Base-by-base conservation (phyloP, 2,797 vertebrate genomes). In the Pipistrellus pipistrellus region DNA sequence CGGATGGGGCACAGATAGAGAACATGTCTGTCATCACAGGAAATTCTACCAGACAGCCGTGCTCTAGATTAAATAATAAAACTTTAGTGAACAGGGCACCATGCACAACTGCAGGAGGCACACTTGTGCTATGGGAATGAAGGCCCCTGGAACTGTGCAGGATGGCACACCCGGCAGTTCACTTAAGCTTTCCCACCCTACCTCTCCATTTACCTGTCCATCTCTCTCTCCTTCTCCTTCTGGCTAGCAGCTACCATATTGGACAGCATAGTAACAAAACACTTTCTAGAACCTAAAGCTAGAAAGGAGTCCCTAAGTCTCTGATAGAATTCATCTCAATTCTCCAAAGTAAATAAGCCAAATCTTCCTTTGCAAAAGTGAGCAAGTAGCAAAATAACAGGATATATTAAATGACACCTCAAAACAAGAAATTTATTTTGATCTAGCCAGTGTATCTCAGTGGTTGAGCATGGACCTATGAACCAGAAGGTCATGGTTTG, bases 341-440 rank as follows among this genome's bases (percentile, higher is more conserved):
- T 88, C 75, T 66, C 73, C 87, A 77, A 51, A 82, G 8, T 12
- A 91, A 15, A 41, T 1, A 66, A 85, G 30, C 57, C n/a, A 83
- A 68, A 84, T 46, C 9, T 81, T 53, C 27, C 6, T 92, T 44
- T 71, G 18, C 11, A 84, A 73, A 27, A 85, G 11, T 75, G 17
- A 69, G 10, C 51, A 71, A 48, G 17, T 55, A 20, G 20, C 32
- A 66, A 80, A 94, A 62, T 23, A 82, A 85, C 21, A n/a, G 41
- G 15, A 38, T 30, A 21, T 68, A 38, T 84, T 88, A 92, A 96
- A 69, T 78, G 20, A 71, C 41, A 71, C 38, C 44, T 90, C 68
- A 69, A 78, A 86, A 73, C n/a, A 66, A 25, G n/a, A 64, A 55
- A 23, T 4, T 85, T 83, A 13, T 59, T 59, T 59, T 59, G 57